phyloP scores from a whole-genome alignment of 1,140 invertebrate genomes.

The Zophobas morio region DNA sequence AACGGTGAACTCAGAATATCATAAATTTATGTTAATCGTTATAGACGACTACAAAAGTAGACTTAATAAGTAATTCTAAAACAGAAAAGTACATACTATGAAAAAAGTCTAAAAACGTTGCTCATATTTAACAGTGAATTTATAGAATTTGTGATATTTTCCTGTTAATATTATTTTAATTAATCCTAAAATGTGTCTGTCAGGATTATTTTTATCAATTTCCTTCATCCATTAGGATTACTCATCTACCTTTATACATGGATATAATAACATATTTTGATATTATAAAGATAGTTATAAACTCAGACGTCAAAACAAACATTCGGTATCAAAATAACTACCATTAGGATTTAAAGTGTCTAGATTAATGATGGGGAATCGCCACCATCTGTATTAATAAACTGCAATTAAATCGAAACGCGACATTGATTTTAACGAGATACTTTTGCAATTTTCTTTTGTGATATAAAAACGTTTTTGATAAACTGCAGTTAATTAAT shows the following conservation, averaged over 20 bases:
- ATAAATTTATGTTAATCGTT: no score
- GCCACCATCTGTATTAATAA: neutral
- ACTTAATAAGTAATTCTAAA: no score
- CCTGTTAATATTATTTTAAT: constrained; percentile 9
- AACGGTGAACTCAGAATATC: no score
- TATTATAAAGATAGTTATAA: neutral
- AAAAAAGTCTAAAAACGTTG: no score
- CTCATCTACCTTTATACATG: neutral
- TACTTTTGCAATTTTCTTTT: neutral
- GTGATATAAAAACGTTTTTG: neutral
- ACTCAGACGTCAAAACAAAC: constrained; percentile 22
- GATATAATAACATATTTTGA: constrained; percentile 7
- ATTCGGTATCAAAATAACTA: neutral
- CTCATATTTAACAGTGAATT: no score
- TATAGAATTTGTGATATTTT: neutral
- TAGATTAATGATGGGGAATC: constrained; percentile 6
- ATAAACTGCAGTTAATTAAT: constrained; percentile 20
- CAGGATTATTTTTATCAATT: constrained; percentile 5
- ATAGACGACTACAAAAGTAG: no score
- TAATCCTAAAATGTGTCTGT: neutral
- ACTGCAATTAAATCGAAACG: constrained; percentile 16
- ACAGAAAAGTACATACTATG: no score
- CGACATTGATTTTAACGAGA: constrained; percentile 7
- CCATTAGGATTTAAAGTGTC: neutral
- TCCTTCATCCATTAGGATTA: constrained; percentile 2